Evolutionary conservation across 2,888 invertebrate species (phyloP).

Genomic region (Chironomus tentans): DNA sequence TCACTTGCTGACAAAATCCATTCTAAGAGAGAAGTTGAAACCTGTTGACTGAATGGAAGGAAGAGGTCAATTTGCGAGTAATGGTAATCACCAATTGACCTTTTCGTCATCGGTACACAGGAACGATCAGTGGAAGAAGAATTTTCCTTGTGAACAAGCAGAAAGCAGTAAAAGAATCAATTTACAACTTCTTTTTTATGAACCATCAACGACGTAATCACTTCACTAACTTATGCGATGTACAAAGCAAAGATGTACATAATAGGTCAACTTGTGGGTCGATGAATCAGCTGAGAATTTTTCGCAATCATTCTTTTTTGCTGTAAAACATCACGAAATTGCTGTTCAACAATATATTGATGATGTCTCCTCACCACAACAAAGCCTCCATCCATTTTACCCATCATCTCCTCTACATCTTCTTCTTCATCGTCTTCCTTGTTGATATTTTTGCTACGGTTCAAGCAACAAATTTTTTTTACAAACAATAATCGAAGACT

Average conservation of each 20-base stretch:
- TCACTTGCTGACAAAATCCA: no score
- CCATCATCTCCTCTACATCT: not conserved
- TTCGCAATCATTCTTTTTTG: not conserved
- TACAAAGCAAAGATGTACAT: not conserved
- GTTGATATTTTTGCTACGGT: not conserved
- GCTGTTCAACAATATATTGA: not conserved
- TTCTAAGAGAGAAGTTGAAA: no score
- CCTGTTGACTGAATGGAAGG: not conserved
- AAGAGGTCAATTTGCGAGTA: not conserved
- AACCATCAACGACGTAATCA: not conserved
- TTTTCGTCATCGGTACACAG: not conserved
- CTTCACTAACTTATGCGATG: not conserved
- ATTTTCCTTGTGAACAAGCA: not conserved
- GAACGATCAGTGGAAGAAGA: not conserved
- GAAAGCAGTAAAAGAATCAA: not conserved
- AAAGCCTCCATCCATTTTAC: not conserved
- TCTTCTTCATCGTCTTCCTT: not conserved
- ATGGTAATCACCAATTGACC: not conserved
- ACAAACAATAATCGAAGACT: slow-evolving; percentile 12
- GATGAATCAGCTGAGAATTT: slow-evolving; percentile 6
- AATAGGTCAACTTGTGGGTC: not conserved
- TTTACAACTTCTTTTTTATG: not conserved
- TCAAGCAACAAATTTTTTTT: not conserved
- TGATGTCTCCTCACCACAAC: not conserved
- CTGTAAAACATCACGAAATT: not conserved